Conservation (phyloP, 2,888 invertebrate species). For the Watsonalla binaria region DNA sequence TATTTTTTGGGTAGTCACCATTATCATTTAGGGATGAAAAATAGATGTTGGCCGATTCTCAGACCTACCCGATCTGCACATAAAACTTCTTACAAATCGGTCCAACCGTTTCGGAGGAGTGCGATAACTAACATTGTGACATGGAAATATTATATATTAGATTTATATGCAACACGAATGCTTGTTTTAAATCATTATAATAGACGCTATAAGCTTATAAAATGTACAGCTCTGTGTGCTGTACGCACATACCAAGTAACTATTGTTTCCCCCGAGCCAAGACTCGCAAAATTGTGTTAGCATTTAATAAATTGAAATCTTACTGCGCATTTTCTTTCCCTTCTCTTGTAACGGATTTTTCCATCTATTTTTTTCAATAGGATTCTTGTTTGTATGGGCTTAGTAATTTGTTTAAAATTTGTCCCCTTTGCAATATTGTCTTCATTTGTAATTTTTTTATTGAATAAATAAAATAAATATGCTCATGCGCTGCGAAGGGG, state of each 20-base stretch:
- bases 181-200: no score
- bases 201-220: no score
- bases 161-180: no score
- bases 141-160: no score
- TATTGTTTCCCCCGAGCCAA: conserved; percentile 40
- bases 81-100: no score
- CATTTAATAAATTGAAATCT: conserved; percentile 63
- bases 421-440: conserved; percentile 23
- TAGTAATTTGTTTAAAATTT: conserved; percentile 49
- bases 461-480: no score
- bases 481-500: background rate
- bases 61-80: no score
- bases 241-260: conserved; percentile 27
- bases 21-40: no score
- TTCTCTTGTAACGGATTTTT: conserved; percentile 14
- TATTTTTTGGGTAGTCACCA: no score
- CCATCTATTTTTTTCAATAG: conserved; percentile 26
- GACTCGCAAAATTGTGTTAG: conserved; percentile 48
- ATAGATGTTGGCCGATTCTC: no score
- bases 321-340: conserved; percentile 30
- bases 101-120: no score
- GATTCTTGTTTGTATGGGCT: conserved; percentile 25
- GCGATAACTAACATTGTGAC: no score
- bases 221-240: conserved; percentile 1
- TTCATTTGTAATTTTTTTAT: conserved; percentile 30